Conservation (phyloP, 1,140 invertebrate genomes). For the Phymorhynchus buccinoides region DNA sequence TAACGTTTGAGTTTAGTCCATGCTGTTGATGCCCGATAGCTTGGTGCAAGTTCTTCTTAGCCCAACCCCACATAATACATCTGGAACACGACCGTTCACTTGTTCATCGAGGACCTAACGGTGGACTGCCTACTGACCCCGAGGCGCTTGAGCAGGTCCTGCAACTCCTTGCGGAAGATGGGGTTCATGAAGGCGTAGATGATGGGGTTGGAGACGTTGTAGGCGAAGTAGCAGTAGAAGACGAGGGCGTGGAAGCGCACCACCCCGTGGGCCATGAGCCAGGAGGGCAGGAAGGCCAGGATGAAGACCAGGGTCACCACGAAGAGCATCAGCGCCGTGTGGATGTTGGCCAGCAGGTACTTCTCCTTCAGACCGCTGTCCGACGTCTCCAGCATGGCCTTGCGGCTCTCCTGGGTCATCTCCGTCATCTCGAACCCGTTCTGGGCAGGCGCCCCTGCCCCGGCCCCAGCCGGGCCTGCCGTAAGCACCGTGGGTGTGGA, state of each 20-base stretch:
- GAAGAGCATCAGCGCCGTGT: conserved; percentile 69
- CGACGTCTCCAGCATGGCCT: conserved; percentile 44
- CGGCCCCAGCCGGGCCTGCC: background rate
- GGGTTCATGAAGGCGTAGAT: conserved; percentile 72
- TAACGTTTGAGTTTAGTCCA: no score
- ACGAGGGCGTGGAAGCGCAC: conserved; percentile 60
- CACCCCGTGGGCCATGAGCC: conserved; percentile 64
- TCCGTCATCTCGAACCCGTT: conserved; percentile 30
- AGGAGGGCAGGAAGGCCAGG: conserved; percentile 67
- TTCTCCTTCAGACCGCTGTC: conserved; percentile 56
- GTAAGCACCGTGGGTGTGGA: conserved; percentile 14
- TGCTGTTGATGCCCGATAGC: no score
- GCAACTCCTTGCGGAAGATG: conserved; percentile 66
- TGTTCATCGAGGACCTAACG: background rate
- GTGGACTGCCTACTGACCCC: background rate
- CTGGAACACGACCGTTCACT: background rate
- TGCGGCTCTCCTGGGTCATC: conserved; percentile 20
- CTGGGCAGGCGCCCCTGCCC: background rate
- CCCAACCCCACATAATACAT: no score
- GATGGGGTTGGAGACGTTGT: conserved; percentile 70
- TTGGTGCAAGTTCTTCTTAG: no score
- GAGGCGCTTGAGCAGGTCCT: conserved; percentile 46
- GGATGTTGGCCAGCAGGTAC: conserved; percentile 64
- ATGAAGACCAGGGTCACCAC: conserved; percentile 70
- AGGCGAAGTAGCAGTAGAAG: conserved; percentile 71